phyloP scores from a whole-genome alignment of 1,140 invertebrate genomes.

The Piezodorus guildinii region DNA sequence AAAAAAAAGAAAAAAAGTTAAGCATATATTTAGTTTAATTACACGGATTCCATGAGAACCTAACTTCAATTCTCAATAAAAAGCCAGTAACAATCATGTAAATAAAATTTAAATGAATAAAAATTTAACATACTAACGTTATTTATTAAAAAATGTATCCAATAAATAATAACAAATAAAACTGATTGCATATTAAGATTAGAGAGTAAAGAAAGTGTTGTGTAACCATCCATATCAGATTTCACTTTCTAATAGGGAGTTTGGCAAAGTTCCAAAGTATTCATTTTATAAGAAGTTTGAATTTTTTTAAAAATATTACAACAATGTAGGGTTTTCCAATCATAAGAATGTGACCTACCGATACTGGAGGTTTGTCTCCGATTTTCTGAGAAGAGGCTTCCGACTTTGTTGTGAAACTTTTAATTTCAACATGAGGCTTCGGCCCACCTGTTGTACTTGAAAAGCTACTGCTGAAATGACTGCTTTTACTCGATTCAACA shows the following conservation, averaged over 20 bases:
- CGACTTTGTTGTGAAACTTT: slow-evolving; percentile 32
- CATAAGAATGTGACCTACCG: slow-evolving; percentile 26
- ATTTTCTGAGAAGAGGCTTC: slow-evolving; percentile 31
- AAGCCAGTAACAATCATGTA: too few species aligned
- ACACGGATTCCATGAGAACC: too few species aligned
- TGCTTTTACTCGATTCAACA: slow-evolving; percentile 34
- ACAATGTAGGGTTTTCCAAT: too few species aligned
- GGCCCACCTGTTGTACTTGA: slow-evolving; percentile 21
- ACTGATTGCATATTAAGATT: neutral
- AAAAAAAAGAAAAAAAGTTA: too few species aligned
- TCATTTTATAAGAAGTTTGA: slow-evolving; percentile 1
- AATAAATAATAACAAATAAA: neutral
- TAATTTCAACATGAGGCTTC: slow-evolving; percentile 34
- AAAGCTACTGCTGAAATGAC: slow-evolving; percentile 27
- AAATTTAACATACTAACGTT: neutral
- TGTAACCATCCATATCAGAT: neutral
- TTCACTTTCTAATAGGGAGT: slow-evolving; percentile 3
- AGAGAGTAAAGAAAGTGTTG: too few species aligned
- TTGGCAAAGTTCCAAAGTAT: slow-evolving; percentile 13
- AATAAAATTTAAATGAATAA: too few species aligned
- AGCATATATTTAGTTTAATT: too few species aligned
- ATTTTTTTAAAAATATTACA: too few species aligned
- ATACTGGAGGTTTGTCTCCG: slow-evolving; percentile 30
- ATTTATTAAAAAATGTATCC: neutral
- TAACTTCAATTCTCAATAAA: too few species aligned